These are phyloP conservation scores for Aplidium turbinatum DNA, from an alignment of 23 tunicate species.

Conservation along the genomic window DNA sequence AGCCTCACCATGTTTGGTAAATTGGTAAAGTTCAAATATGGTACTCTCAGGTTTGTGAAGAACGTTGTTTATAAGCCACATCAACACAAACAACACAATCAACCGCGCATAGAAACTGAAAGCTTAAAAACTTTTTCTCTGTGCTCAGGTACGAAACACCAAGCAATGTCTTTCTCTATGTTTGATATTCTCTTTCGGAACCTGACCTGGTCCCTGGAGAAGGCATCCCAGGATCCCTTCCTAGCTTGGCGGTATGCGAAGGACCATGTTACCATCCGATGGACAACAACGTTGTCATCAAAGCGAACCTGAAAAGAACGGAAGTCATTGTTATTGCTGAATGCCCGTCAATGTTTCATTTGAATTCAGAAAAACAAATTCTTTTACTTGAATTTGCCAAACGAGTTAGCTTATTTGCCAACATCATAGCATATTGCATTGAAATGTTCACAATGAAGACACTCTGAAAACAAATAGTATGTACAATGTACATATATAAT, in stretches of 20 bases:
- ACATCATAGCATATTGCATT: neutral
- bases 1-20: too few relatives aligned
- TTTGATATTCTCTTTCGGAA: slow-evolving; percentile 23
- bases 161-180: slow-evolving; percentile 27
- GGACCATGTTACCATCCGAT: slow-evolving; percentile 62
- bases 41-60: too few relatives aligned
- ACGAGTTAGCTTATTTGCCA: neutral
- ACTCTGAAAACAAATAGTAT: too few relatives aligned
- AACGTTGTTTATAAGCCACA: too few relatives aligned
- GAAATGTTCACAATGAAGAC: too few relatives aligned
- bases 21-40: too few relatives aligned
- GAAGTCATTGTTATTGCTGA: neutral
- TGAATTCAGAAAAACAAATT: neutral
- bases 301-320: slow-evolving; percentile 47
- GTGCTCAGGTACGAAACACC: slow-evolving; percentile 56
- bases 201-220: slow-evolving; percentile 50
- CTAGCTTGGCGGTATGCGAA: slow-evolving; percentile 61
- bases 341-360: neutral
- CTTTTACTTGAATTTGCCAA: too few relatives aligned
- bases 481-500: too few relatives aligned
- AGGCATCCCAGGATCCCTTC: slow-evolving; percentile 49
- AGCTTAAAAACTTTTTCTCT: slow-evolving; percentile 12
- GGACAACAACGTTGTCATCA: slow-evolving; percentile 40
- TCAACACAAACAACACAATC: too few relatives aligned
- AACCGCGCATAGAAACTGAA: too few relatives aligned